Evolutionary conservation across 2,113 vertebrate genomes (phyloP).

Genomic region (Callorhinus ursinus): DNA sequence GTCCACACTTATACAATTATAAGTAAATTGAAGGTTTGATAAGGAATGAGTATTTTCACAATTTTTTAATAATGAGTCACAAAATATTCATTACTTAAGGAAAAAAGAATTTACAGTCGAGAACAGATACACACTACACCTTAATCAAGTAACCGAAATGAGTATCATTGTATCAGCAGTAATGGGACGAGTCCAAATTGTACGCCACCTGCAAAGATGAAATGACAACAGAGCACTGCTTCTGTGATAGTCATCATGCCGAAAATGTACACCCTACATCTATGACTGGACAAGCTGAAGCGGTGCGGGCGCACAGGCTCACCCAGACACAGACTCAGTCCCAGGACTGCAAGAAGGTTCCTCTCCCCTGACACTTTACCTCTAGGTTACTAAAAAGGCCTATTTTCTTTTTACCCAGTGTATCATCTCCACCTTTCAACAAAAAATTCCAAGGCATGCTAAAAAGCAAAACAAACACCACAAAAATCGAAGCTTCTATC

Average conservation of each 20-base stretch:
- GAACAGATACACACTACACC: background rate
- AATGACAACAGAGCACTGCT: background rate
- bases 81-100: background rate
- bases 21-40: background rate
- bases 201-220: background rate
- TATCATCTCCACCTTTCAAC: background rate
- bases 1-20: background rate
- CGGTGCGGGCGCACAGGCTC: background rate
- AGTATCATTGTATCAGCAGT: background rate
- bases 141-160: background rate
- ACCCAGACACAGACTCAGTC: background rate
- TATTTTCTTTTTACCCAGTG: background rate
- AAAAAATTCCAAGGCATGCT: background rate
- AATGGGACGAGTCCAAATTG: background rate
- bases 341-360: background rate
- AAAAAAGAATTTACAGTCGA: background rate
- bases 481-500: background rate
- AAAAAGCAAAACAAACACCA: background rate
- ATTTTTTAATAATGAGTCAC: background rate
- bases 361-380: background rate
- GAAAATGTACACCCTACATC: background rate
- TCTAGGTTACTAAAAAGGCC: background rate
- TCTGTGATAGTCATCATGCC: background rate
- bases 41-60: constrained; percentile 8
- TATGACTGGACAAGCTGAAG: background rate